Base-by-base conservation (phyloP, 2,888 invertebrate species). In the Epirrhoe alternata region DNA sequence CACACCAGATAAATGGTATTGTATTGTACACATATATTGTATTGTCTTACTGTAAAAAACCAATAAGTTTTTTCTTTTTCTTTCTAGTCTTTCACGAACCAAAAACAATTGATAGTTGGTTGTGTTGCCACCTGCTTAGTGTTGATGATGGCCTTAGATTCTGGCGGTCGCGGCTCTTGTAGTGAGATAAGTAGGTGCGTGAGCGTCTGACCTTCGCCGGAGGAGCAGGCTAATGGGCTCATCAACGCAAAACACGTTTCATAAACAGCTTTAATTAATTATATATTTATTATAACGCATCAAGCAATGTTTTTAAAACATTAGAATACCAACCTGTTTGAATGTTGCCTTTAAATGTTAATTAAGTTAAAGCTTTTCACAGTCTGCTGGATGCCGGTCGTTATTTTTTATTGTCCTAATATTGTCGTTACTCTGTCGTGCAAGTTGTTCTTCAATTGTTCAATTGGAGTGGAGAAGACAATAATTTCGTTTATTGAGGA, bases 191-290 rank as follows among this genome's bases (percentile, higher is more conserved):
- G 84, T 85, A 82, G 85, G 84, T 81, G 84, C 81, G 80, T 77
- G 80, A 86, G 83, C 79, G 86, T 88, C 67, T 83, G 90, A 85
- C 91, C 91, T 91, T 91, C 88, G 78, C 58, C 70, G 70, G 77
- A 81, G 80, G 77, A 84, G 75, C 80, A 76, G 79, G 86, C 86
- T 86, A 90, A 86, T 83, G 87, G 85, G 83, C 85, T 86, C 89
- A 86, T 90, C 89, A 85, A 82, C 81, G 82, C 81, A 80, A 78
- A 72, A 78, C 80, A 77, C 77, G 79, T 83, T 82, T 81, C 84
- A 82, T 80, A 82, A 84, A 80, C 79, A 76, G 74, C 77, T 80
- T 85, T 84, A 85, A 87, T 75, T 70, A 68, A 77, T 80, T 70
- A 73, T 70, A 79, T 79, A 81, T 82, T 81, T 78, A 78, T 77